Evolutionary conservation across 2,888 invertebrate genomes (phyloP).

Genomic region (Bombylius major): DNA sequence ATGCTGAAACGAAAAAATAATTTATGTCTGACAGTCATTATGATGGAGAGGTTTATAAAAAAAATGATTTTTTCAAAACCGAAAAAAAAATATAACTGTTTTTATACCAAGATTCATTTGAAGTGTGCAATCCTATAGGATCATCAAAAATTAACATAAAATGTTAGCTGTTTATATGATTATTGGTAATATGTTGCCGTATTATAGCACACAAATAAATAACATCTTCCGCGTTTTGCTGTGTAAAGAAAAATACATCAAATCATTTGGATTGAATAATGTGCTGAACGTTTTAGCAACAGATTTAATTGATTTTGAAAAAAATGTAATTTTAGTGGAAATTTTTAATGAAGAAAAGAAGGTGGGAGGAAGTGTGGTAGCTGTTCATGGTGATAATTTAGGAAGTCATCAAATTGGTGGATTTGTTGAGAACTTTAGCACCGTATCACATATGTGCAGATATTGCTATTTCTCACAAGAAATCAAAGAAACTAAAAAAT

Average conservation of each 20-base stretch:
- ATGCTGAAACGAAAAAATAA: neutral
- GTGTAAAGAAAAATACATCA: conserved; percentile 7
- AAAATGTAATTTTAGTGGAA: neutral
- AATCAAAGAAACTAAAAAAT: too few species aligned
- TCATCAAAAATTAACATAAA: conserved; percentile 9
- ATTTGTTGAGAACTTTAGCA: conserved; percentile 12
- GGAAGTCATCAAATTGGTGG: conserved; percentile 14
- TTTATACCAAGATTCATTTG: conserved; percentile 9
- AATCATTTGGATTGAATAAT: conserved; percentile 2
- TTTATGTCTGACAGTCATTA: neutral
- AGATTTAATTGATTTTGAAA: conserved; percentile 9
- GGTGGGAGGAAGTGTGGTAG: neutral
- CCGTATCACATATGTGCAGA: neutral
- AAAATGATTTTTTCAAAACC: neutral
- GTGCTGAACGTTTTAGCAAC: conserved; percentile 1
- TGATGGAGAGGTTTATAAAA: neutral
- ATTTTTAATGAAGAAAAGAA: neutral
- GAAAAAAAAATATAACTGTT: neutral
- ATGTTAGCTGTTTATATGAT: conserved; percentile 8
- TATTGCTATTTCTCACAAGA: neutral
- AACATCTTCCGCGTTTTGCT: neutral
- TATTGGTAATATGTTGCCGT: neutral
- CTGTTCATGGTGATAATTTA: conserved; percentile 12
- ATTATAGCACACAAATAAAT: neutral
- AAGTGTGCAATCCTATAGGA: conserved; percentile 8